These are phyloP conservation scores for Eledona agricola DNA, from an alignment of 2,888 invertebrate genomes.

Conservation along the genomic window DNA sequence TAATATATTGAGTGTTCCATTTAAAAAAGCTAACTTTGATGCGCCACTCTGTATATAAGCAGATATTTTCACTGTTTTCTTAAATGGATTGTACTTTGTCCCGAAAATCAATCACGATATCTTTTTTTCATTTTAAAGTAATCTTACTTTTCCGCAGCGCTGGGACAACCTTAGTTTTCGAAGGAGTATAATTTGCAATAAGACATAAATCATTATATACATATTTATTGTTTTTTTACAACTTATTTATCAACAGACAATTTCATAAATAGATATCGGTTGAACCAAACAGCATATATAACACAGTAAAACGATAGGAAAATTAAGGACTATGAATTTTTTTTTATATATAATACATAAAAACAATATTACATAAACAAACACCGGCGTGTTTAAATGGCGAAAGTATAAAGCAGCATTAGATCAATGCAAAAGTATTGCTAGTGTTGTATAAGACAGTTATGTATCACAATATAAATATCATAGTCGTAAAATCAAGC, in stretches of 20 bases:
- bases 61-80: too few relatives aligned
- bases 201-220: slow-evolving; percentile 47
- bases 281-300: slow-evolving; percentile 10
- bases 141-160: too few relatives aligned
- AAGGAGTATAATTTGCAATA: too few relatives aligned
- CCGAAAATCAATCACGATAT: too few relatives aligned
- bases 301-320: slow-evolving; percentile 15
- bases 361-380: slow-evolving; percentile 33
- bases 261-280: slow-evolving; percentile 46
- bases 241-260: slow-evolving; percentile 47
- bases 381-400: slow-evolving; percentile 19
- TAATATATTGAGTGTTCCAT: too few relatives aligned
- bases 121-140: too few relatives aligned
- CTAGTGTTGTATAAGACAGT: slow-evolving; percentile 34
- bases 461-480: slow-evolving; percentile 44
- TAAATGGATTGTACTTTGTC: too few relatives aligned
- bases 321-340: slow-evolving; percentile 28
- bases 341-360: slow-evolving; percentile 21
- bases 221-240: slow-evolving; percentile 45
- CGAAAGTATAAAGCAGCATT: slow-evolving; percentile 39
- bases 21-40: too few relatives aligned
- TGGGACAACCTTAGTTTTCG: too few relatives aligned
- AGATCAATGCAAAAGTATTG: slow-evolving; percentile 53
- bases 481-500: slow-evolving; percentile 44
- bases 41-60: too few relatives aligned